phyloP scores from a whole-genome alignment of 2,888 invertebrate species.

The Toxonevra muliebris region DNA sequence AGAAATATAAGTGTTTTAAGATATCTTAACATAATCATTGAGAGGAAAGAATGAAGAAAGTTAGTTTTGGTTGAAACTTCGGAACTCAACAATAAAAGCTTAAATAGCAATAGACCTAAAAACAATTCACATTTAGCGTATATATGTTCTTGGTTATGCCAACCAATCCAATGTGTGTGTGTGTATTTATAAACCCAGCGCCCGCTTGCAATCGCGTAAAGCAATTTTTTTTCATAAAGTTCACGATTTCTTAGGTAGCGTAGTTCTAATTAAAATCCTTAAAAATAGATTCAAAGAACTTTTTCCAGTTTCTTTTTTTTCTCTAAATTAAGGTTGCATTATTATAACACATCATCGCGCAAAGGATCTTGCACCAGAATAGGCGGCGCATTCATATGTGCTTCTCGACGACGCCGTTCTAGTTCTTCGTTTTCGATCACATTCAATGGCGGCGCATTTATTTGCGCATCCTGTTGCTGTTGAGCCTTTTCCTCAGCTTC shows the following conservation, averaged over 20 bases:
- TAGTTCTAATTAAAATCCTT: too few relatives aligned
- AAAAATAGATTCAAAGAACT: too few relatives aligned
- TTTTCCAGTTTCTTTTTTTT: too few relatives aligned
- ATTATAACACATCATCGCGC: conserved; percentile 28
- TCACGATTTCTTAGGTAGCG: too few relatives aligned
- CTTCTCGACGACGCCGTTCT: conserved; percentile 32
- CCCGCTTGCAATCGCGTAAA: too few relatives aligned
- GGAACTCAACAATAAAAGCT: conserved; percentile 1
- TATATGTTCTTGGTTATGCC: neutral
- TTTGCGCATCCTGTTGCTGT: conserved; percentile 16
- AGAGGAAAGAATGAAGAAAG: neutral
- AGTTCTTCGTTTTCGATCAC: conserved; percentile 36
- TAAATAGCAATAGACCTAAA: neutral
- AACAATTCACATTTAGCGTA: conserved; percentile 4
- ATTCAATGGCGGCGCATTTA: conserved; percentile 30
- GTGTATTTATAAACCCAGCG: too few relatives aligned
- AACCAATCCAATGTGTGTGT: too few relatives aligned
- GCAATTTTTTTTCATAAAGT: too few relatives aligned
- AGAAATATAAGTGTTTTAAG: too few relatives aligned
- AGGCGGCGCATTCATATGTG: conserved; percentile 21
- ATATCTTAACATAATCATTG: too few relatives aligned
- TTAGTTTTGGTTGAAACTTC: neutral
- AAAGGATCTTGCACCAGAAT: conserved; percentile 8
- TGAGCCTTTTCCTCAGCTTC: conserved; percentile 31
- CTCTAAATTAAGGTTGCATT: neutral